Percentiles rank a stretch among this genome's conserved stretches.
phyloP scores from a whole-genome alignment of 2,888 invertebrate genomes.

The Catocala nupta region DNA sequence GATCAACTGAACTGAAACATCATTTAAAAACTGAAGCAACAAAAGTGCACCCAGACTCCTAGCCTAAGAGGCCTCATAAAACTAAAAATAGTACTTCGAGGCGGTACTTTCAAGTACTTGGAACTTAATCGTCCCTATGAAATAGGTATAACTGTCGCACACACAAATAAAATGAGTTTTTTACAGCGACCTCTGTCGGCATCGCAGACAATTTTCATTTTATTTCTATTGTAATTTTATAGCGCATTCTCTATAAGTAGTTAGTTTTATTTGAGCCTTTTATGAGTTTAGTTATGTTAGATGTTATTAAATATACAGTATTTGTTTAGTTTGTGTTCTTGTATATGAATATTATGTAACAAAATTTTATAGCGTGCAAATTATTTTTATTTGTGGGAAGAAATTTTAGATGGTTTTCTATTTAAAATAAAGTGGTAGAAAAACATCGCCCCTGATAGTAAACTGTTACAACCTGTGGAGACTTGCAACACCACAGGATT shows the following conservation, averaged over 20 bases:
- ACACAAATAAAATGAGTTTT: constrained; percentile 75
- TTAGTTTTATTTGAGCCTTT: constrained; percentile 47
- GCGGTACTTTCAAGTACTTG: constrained; percentile 57
- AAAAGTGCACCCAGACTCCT: constrained; percentile 37
- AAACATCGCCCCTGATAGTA: too few species aligned
- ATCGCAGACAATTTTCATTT: constrained; percentile 59
- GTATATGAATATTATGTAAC: too few species aligned
- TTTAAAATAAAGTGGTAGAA: too few species aligned
- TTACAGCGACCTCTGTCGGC: constrained; percentile 71
- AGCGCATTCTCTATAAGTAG: constrained; percentile 48
- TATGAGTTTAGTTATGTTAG: constrained; percentile 32
- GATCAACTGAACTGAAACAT: not conserved
- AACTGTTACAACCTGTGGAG: too few species aligned
- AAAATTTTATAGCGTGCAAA: too few species aligned
- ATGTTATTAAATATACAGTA: constrained; percentile 8
- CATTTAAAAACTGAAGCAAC: not conserved
- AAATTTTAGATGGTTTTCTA: too few species aligned
- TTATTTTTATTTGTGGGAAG: too few species aligned
- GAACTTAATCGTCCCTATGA: constrained; percentile 66
- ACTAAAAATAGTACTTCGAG: constrained; percentile 66
- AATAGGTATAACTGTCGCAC: constrained; percentile 65
- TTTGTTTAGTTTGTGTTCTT: constrained; percentile 10
- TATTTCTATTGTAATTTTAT: constrained; percentile 70
- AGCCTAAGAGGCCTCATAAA: constrained; percentile 59
- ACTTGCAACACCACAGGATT: too few species aligned